Percentiles rank a stretch among this genome's conserved stretches.
Conservation (phyloP, 2,113 vertebrate species). For the Pteruthius melanotis region DNA sequence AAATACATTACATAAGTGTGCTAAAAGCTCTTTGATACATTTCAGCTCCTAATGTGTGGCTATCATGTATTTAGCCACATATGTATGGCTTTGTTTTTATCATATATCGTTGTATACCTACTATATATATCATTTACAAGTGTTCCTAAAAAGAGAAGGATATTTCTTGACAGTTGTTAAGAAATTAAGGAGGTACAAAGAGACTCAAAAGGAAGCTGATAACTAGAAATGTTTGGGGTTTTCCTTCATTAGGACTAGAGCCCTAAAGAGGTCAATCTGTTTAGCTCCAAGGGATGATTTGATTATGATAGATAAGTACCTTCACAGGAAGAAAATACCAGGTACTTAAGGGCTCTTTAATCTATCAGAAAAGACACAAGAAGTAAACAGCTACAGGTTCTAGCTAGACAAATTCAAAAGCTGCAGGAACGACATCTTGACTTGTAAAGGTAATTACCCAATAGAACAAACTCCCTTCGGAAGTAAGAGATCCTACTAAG, state of each 20-base stretch:
- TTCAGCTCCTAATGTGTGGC: background rate
- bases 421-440: background rate
- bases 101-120: background rate
- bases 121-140: background rate
- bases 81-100: background rate
- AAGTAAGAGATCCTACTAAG: background rate
- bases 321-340: conserved; percentile 28
- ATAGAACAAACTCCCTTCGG: background rate
- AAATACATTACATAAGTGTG: background rate
- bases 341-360: conserved; percentile 35
- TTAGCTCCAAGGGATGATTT: conserved; percentile 37
- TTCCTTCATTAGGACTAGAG: background rate
- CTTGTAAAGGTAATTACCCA: background rate
- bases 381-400: conserved; percentile 9
- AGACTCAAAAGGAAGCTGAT: background rate
- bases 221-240: background rate
- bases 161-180: background rate
- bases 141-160: background rate
- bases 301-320: conserved; percentile 52
- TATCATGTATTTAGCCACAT: no score
- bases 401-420: background rate
- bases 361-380: conserved; percentile 5
- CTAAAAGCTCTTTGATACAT: background rate
- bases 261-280: conserved; percentile 57
- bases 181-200: background rate